Base-by-base conservation (phyloP, 2,888 invertebrate genomes). In the Carterocephalus palaemon region DNA sequence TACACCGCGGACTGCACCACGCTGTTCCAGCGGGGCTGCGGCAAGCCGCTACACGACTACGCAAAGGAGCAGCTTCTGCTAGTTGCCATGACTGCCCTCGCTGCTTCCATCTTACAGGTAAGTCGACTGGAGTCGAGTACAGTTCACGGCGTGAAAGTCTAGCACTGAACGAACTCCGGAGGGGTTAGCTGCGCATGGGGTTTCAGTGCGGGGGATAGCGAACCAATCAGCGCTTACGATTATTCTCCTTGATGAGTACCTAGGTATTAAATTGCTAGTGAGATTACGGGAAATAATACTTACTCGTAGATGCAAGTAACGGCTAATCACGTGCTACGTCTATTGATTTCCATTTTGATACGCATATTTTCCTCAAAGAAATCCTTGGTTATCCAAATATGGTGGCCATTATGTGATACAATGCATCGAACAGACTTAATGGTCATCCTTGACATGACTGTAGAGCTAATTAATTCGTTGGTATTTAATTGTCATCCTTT, bases 91-190 rank as follows among this genome's bases (percentile, higher is more conserved):
- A 81, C 90, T 1, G 89, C 90, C 0, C 72, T 92, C 4, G 70
- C 78, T 2, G 88, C 90, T 1, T 88, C 89, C 5, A 59, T 90
- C 37, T 64, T 91, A 36, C 90, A 91, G 87, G 91, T 91, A 50
- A 70, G 73, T 60, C 6, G 19, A 19, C 6, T n/a, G n/a, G n/a
- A n/a, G n/a, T n/a, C n/a, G n/a, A n/a, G n/a, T n/a, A n/a, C n/a
- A n/a, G n/a, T n/a, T n/a, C n/a, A n/a, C n/a, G n/a, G n/a, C n/a
- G n/a, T n/a, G n/a, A n/a, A n/a, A n/a, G n/a, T n/a, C n/a, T n/a
- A n/a, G n/a, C n/a, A n/a, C n/a, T n/a, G n/a, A n/a, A n/a, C n/a
- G n/a, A n/a, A n/a, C n/a, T n/a, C n/a, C n/a, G n/a, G n/a, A n/a
- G n/a, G n/a, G n/a, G n/a, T n/a, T n/a, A n/a, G n/a, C n/a, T n/a